A percentile compares a stretch with the other conserved stretches of the same genome.
Conservation (phyloP, 2,888 invertebrate genomes). For the Macrophya alboannulata region DNA sequence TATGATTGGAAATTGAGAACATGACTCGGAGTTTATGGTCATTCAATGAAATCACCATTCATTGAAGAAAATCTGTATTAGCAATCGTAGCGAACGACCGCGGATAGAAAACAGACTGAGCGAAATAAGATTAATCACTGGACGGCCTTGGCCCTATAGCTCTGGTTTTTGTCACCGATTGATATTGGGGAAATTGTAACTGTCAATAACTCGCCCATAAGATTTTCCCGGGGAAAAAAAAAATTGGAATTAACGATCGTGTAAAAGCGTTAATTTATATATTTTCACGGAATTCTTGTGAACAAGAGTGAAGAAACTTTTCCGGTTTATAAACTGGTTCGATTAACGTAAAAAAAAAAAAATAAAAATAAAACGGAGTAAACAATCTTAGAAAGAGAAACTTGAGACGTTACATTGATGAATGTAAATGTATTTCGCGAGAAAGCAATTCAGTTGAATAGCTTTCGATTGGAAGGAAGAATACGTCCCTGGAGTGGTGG, state of each 20-base stretch:
- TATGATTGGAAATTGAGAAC: background rate
- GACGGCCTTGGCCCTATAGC: background rate
- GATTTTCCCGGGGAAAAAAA: background rate
- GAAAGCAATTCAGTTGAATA: slow-evolving; percentile 55
- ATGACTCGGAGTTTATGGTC: background rate
- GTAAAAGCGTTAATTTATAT: background rate
- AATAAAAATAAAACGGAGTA: background rate
- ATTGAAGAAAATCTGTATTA: background rate
- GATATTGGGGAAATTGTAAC: slow-evolving; percentile 10
- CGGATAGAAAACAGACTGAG: background rate
- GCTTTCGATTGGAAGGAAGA: slow-evolving; percentile 54
- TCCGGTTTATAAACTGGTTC: slow-evolving; percentile 12
- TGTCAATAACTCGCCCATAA: slow-evolving; percentile 15
- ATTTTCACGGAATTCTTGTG: background rate
- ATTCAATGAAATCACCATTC: background rate
- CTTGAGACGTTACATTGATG: slow-evolving; percentile 55
- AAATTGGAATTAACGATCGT: slow-evolving; percentile 21
- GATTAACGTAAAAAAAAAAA: slow-evolving; percentile 9
- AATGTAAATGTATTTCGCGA: slow-evolving; percentile 55
- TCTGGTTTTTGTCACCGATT: background rate
- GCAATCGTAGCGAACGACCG: background rate
- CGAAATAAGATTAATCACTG: background rate
- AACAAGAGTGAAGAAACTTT: background rate
- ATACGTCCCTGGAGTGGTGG: slow-evolving; percentile 42
- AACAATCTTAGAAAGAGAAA: slow-evolving; percentile 45